Evolutionary conservation across 2,113 vertebrate species (phyloP), one percentile per base, ranked within the genome.

Genomic region (Pycnonotus jocosus): DNA sequence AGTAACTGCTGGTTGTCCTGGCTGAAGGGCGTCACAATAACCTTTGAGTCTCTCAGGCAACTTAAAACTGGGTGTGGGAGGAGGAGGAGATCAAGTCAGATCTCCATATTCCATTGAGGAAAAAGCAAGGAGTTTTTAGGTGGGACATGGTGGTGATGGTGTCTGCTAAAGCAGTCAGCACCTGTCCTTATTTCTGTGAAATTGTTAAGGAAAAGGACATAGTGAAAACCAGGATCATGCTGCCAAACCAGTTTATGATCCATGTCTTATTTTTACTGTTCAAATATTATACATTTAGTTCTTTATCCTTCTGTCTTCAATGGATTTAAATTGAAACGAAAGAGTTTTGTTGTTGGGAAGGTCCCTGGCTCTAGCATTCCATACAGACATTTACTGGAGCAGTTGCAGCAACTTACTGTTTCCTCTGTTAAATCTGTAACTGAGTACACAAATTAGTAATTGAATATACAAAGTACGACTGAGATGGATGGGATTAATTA

Each of bases 11-110:
- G 19, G 10, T 83, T 81, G 25, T 37, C 37, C 61, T 12, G n/a
- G 18, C 61, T 37, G 11, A 42, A 70, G 51, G 74, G 31, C 0
- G 0, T 65, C 0, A 0, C 44, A 53, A 19, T 40, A 57, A 79
- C 47, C 65, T 90, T 61, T 40, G 42, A 45, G n/a, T 86, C 30
- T 40, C 58, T 76, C 40, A 14, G 58, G 25, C 20, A 28, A 4
- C 66, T 69, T 44, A 61, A 69, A 81, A 65, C 22, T n/a, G 58
- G 16, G 5, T 73, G 50, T 89, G 77, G 28, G 31, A 72, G 33
- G 54, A 72, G 33, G 54, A 93, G 24, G 44, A 65, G 19, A 6
- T 47, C 0, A 3, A 40, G 25, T 40, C 72, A 42, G 7, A 16
- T 78, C 31, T 69, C 81, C 10, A 0, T 60, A 12, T 33, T 60